phyloP scores from a whole-genome alignment of 2,797 vertebrate genomes.

The Nyctalus aviator region DNA sequence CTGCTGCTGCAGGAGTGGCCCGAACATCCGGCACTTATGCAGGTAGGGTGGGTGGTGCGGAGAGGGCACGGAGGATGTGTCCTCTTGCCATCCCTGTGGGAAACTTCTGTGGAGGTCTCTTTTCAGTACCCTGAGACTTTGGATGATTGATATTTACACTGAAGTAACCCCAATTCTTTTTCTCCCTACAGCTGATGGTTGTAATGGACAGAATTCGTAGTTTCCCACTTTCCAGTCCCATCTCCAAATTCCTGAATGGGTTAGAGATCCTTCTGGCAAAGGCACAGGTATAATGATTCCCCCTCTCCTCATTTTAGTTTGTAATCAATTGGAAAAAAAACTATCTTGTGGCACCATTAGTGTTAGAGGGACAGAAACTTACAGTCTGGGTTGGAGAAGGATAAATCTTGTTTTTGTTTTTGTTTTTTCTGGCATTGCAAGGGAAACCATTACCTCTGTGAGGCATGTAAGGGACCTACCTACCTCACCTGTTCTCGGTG shows the following conservation, averaged over 20 bases:
- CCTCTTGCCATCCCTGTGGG: background rate
- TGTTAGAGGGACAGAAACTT: background rate
- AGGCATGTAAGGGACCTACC: background rate
- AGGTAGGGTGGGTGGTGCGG: slow-evolving; percentile 88
- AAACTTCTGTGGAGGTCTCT: background rate
- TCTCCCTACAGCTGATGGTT: slow-evolving; percentile 90
- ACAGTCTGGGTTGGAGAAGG: background rate
- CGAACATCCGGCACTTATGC: slow-evolving; percentile 94
- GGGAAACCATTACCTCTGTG: background rate
- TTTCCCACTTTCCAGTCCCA: slow-evolving; percentile 95
- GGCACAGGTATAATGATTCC: slow-evolving; percentile 92
- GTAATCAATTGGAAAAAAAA: slow-evolving; percentile 6
- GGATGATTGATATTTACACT: background rate
- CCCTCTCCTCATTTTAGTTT: slow-evolving; percentile 15
- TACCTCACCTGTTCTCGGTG: background rate
- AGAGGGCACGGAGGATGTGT: background rate
- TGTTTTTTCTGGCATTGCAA: slow-evolving; percentile 8
- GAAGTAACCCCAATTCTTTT: background rate
- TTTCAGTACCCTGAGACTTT: background rate
- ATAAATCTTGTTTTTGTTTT: background rate
- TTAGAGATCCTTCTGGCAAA: slow-evolving; percentile 97
- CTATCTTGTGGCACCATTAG: background rate
- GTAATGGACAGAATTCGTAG: slow-evolving; percentile 94
- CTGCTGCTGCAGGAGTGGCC: slow-evolving; percentile 95
- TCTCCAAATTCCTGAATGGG: slow-evolving; percentile 98